Evolutionary conservation across 1,140 invertebrate species (phyloP), one percentile per base, ranked within the genome.

Genomic region (Atta colombica): DNA sequence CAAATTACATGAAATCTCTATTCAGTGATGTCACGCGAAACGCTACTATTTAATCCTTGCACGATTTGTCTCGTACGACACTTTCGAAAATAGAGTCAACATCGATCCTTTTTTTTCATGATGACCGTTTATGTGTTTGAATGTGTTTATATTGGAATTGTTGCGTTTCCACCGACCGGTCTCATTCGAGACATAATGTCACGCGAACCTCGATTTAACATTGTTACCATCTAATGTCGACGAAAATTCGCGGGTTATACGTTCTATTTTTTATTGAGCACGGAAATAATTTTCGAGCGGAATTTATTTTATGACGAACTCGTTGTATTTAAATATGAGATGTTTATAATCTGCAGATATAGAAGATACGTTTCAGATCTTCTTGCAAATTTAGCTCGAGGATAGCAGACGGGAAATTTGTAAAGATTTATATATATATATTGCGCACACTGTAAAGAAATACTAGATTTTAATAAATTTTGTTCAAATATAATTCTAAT

Each of bases 161-260:
- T 72, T 61, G 39, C 25, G 18, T 74, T 61, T 60, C 68, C 25
- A n/a, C 12, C 10, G 12, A 10, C 68, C 18, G 25, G 18, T 39
- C 39, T 35, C 55, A 82, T 81, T 81, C 65, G 8, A 49, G 28
- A 39, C 77, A n/a, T 28, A 45, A 2, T 39, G 25, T 61, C 68
- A 82, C 80, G 80, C 80, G 53, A 82, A 6, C 31, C 14, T 74
- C 25, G 21, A 51, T 82, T 72, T 82, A 74, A 74, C 80, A 45
- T 74, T 49, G 21, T 74, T 60, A 72, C 35, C 28, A 14, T 51
- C 21, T 58, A 55, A 72, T 68, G 68, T 68, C 45, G n/a, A 55
- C 6, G n/a, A 8, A 14, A 31, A 58, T 39, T 39, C 28, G 10
- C 21, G 71, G 18, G 16, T 55, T 21, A 7, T 7, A 28, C 25